phyloP scores from a whole-genome alignment of 2,113 vertebrate genomes.

The Falco punctatus region DNA sequence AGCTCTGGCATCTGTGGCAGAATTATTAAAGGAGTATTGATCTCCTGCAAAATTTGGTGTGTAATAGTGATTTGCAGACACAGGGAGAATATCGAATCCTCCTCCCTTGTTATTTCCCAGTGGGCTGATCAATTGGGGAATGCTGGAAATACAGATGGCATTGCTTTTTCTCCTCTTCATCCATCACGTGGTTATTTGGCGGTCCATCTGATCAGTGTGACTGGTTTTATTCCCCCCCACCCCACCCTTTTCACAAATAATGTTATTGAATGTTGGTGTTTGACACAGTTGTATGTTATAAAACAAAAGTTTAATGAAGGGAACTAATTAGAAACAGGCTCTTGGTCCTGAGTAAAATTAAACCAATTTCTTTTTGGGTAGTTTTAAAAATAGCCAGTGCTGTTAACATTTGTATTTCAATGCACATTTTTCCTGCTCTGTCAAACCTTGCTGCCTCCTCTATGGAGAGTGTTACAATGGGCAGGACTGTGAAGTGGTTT shows the following conservation, averaged over 20 bases:
- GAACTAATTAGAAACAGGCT: neutral
- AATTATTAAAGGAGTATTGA: slow-evolving; percentile 44
- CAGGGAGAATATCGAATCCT: neutral
- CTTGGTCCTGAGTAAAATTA: neutral
- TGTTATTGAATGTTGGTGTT: neutral
- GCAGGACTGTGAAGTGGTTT: neutral
- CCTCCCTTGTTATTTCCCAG: slow-evolving; percentile 1
- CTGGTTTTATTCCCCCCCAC: neutral
- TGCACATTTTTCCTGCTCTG: neutral
- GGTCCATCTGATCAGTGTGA: neutral
- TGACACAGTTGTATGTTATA: neutral
- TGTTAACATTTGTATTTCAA: neutral
- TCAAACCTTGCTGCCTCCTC: neutral
- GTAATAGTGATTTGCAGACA: neutral
- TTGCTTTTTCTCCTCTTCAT: slow-evolving; percentile 22
- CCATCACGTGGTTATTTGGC: neutral
- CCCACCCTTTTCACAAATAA: neutral
- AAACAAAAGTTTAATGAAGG: neutral
- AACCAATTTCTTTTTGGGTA: neutral
- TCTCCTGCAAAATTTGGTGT: slow-evolving; percentile 45
- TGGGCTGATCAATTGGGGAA: neutral
- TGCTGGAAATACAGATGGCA: slow-evolving; percentile 16
- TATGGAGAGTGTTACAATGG: neutral
- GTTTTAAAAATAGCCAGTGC: neutral
- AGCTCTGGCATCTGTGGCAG: slow-evolving; percentile 45